Evolutionary conservation across 2,113 vertebrate genomes (phyloP).

Genomic region (Rallus limicola): DNA sequence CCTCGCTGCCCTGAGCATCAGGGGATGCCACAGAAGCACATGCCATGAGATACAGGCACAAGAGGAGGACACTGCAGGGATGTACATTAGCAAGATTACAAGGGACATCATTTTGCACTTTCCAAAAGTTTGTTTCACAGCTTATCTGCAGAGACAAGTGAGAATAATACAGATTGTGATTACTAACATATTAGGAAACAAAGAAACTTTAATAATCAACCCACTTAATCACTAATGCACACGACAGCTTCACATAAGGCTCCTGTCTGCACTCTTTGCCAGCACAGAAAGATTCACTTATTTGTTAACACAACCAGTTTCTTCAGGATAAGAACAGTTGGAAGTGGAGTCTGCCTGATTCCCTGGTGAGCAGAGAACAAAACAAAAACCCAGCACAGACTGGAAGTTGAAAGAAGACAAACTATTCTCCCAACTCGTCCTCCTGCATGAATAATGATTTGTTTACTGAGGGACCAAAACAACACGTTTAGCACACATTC

Average conservation of each 20-base stretch:
- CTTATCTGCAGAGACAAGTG: neutral
- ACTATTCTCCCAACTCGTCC: neutral
- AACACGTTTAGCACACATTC: neutral
- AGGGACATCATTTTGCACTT: neutral
- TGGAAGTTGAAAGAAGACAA: neutral
- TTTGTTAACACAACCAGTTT: neutral
- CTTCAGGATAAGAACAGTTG: neutral
- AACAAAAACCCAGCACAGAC: neutral
- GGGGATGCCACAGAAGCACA: neutral
- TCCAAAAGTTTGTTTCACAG: neutral
- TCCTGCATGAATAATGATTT: neutral
- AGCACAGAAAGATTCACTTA: neutral
- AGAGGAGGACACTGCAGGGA: neutral
- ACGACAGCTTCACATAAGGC: neutral
- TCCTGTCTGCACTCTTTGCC: neutral
- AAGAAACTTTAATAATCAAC: neutral
- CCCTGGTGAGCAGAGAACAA: neutral
- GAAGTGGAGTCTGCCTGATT: neutral
- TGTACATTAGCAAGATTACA: too few relatives aligned
- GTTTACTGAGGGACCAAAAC: conserved; percentile 4
- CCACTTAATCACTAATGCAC: neutral
- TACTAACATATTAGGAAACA: fast-evolving
- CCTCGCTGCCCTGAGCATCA: neutral
- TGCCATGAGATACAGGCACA: fast-evolving
- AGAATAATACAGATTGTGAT: neutral